Conservation (phyloP, 2,888 invertebrate species). For the Seira musarum region DNA sequence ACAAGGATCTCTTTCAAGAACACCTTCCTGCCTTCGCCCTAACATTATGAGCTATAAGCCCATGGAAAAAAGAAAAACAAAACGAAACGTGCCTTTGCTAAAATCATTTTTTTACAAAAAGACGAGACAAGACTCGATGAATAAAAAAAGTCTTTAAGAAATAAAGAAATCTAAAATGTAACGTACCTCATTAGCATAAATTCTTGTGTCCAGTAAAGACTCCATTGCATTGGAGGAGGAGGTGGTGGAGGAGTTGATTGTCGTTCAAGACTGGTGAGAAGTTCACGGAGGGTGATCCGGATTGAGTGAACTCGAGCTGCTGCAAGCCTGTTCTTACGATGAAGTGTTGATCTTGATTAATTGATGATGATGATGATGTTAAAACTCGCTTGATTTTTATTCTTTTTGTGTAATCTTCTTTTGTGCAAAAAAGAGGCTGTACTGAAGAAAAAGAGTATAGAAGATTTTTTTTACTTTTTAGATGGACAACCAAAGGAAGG, state of each 20-base stretch:
- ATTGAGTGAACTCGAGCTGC: background rate
- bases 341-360: background rate
- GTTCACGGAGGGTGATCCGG: background rate
- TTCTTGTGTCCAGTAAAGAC: conserved; percentile 42
- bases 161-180: background rate
- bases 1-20: conserved; percentile 4
- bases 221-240: conserved; percentile 40
- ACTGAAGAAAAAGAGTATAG: background rate
- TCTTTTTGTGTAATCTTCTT: background rate
- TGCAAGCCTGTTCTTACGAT: background rate
- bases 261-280: background rate
- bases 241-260: background rate
- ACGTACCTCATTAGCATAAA: conserved; percentile 47
- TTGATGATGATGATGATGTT: conserved; percentile 1
- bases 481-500: conserved; percentile 5
- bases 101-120: too few relatives aligned
- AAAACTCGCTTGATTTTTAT: conserved; percentile 19
- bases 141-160: background rate
- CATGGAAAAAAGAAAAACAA: background rate
- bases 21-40: conserved; percentile 9
- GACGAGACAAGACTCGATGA: background rate
- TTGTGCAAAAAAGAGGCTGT: background rate
- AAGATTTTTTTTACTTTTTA: background rate
- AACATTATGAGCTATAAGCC: conserved; percentile 1
- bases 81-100: background rate